Percentiles rank a stretch among this genome's conserved stretches.
Evolutionary conservation across 1,140 invertebrate species (phyloP).

Genomic region (Drosophila elegans): DNA sequence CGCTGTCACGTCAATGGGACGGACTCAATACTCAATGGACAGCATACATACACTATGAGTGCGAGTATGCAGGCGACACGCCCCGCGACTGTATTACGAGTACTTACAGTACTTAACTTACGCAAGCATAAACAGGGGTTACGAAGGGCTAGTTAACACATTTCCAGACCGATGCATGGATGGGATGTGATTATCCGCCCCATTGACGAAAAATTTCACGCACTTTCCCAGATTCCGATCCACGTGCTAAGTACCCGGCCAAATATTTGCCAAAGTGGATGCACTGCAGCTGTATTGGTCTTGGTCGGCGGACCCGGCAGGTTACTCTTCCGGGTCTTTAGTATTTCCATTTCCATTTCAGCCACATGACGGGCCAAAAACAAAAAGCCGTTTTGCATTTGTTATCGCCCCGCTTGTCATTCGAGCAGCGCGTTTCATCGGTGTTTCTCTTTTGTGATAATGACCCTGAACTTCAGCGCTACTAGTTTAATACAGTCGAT

Average conservation of each 20-base stretch:
- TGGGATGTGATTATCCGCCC: slow-evolving; percentile 17
- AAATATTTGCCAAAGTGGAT: slow-evolving; percentile 42
- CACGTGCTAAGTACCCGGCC: slow-evolving; percentile 26
- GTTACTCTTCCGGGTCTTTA: slow-evolving; percentile 64
- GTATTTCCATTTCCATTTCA: slow-evolving; percentile 32
- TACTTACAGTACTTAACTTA: slow-evolving; percentile 21
- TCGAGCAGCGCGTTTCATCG: slow-evolving; percentile 38
- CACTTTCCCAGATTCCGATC: slow-evolving; percentile 26
- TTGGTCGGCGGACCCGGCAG: background rate
- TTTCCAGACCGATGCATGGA: slow-evolving; percentile 16
- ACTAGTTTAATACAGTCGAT: slow-evolving; percentile 35
- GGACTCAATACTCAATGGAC: slow-evolving; percentile 40
- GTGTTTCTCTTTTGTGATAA: slow-evolving; percentile 63
- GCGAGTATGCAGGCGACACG: slow-evolving; percentile 18
- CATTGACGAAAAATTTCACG: slow-evolving; percentile 30
- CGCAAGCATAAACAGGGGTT: slow-evolving; percentile 44
- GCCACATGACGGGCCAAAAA: slow-evolving; percentile 22
- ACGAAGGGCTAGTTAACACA: slow-evolving; percentile 33
- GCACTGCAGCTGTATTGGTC: slow-evolving; percentile 30
- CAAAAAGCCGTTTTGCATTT: slow-evolving; percentile 60
- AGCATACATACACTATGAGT: slow-evolving; percentile 32
- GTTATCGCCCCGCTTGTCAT: slow-evolving; percentile 50
- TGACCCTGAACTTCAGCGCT: slow-evolving; percentile 71
- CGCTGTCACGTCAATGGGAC: slow-evolving; percentile 56
- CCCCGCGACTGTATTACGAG: slow-evolving; percentile 20